Percentiles rank a stretch among this genome's conserved stretches.
Evolutionary conservation across 2,888 invertebrate species (phyloP).

Genomic region (Flexamia atlantica): DNA sequence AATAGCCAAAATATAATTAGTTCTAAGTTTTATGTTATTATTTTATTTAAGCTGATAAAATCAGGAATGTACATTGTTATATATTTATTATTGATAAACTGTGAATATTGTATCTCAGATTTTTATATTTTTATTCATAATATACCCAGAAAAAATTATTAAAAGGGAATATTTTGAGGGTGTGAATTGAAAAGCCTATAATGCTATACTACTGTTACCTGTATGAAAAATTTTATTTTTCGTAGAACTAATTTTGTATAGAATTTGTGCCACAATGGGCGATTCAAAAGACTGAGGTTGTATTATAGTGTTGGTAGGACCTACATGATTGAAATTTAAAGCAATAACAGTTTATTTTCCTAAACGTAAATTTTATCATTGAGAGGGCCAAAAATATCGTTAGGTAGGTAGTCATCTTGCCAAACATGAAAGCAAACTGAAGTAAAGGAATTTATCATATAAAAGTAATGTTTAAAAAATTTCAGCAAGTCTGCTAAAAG

Average conservation of each 20-base stretch:
- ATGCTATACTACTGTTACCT: neutral
- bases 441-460: too few species aligned
- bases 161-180: too few species aligned
- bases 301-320: neutral
- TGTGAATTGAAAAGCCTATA: neutral
- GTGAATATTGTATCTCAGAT: too few species aligned
- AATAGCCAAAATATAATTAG: neutral
- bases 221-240: slow-evolving; percentile 5
- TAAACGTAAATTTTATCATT: too few species aligned
- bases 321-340: neutral
- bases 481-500: too few species aligned
- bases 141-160: too few species aligned
- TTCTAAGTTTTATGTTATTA: neutral
- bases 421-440: too few species aligned
- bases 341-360: neutral
- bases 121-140: too few species aligned
- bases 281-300: neutral
- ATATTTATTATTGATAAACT: too few species aligned
- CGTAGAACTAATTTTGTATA: neutral
- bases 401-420: neutral
- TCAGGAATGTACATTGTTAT: too few species aligned
- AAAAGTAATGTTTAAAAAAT: too few species aligned
- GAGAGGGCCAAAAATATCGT: neutral
- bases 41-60: neutral
- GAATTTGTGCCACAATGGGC: neutral